Conservation (phyloP, 2,888 invertebrate species). For the Dioctria rufipes region DNA sequence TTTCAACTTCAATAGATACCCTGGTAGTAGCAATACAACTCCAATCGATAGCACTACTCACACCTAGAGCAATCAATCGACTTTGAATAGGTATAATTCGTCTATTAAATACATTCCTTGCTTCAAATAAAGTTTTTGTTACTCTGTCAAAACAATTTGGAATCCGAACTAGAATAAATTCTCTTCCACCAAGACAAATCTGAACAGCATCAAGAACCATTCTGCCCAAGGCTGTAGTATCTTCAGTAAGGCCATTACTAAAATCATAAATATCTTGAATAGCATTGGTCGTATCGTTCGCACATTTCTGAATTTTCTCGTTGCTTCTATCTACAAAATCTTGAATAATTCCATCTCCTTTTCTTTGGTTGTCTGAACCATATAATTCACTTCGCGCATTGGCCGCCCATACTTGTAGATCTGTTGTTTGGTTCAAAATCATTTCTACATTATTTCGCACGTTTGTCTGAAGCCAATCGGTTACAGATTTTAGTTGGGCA, state of each 20-base stretch:
- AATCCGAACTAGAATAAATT: not conserved
- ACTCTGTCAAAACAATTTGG: not conserved
- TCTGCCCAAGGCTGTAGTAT: not conserved
- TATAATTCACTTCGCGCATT: not conserved
- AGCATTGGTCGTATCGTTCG: not conserved
- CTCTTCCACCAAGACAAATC: not conserved
- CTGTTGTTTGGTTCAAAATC: constrained; percentile 7
- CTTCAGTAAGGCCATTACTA: not conserved
- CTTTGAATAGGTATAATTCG: constrained; percentile 9
- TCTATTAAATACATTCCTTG: not conserved
- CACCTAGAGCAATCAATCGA: not conserved
- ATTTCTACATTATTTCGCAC: not conserved
- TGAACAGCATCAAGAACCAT: not conserved
- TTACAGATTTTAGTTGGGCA: not conserved
- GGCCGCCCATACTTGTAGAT: constrained; percentile 16
- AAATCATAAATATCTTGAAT: constrained; percentile 2
- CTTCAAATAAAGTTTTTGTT: not conserved
- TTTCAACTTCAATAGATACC: not conserved
- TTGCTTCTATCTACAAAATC: not conserved
- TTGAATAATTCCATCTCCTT: constrained; percentile 9
- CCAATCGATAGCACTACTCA: not conserved
- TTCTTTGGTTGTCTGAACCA: not conserved
- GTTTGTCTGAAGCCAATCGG: not conserved
- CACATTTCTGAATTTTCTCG: not conserved
- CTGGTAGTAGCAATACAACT: not conserved